phyloP scores from a whole-genome alignment of 2,113 vertebrate species.

The Melanostigma gelatinosum region DNA sequence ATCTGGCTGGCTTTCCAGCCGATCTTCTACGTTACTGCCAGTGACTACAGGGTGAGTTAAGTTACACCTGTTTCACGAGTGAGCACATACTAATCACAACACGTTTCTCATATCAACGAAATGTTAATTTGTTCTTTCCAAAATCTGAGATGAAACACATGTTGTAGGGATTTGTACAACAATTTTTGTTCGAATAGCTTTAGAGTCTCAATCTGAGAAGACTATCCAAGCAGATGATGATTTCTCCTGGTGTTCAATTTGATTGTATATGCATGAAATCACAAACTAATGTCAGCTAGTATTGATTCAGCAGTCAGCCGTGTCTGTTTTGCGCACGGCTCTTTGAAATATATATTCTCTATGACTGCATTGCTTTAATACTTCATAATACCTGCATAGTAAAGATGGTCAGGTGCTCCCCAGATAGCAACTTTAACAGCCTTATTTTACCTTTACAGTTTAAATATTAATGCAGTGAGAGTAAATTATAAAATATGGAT shows the following conservation, averaged over 20 bases:
- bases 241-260: constrained; percentile 29
- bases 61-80: background rate
- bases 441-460: constrained; percentile 17
- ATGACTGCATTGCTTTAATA: constrained; percentile 21
- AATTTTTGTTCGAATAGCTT: constrained; percentile 37
- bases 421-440: background rate
- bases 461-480: constrained; percentile 20
- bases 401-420: background rate
- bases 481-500: constrained; percentile 25
- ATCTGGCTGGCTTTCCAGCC: constrained; percentile 99
- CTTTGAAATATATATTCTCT: constrained; percentile 15
- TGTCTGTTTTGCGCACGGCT: constrained; percentile 22
- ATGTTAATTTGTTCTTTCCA: constrained; percentile 1
- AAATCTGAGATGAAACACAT: background rate
- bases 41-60: constrained; percentile 94
- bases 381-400: background rate
- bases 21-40: constrained; percentile 99
- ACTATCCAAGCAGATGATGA: constrained; percentile 36
- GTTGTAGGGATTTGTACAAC: constrained; percentile 15
- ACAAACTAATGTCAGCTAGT: constrained; percentile 11
- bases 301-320: constrained; percentile 27
- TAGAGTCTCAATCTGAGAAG: constrained; percentile 25
- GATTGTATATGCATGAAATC: constrained; percentile 25
- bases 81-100: background rate
- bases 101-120: background rate